Conservation (phyloP, 2,113 vertebrate genomes). For the Rattus rattus region DNA sequence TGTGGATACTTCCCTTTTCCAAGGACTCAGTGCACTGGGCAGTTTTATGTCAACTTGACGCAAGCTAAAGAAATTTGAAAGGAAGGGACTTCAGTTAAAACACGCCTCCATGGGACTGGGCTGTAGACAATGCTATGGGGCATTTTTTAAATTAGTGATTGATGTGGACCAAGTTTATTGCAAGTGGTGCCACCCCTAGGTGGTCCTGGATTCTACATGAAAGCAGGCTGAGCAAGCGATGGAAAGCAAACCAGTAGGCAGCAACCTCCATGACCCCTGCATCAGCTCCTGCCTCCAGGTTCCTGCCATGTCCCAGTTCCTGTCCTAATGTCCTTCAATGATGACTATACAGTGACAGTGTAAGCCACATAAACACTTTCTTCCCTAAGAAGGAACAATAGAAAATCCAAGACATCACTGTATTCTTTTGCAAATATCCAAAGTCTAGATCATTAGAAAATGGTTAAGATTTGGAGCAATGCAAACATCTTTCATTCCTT, state of each 20-base stretch:
- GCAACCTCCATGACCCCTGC: not conserved
- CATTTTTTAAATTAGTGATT: not conserved
- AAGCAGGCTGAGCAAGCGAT: not conserved
- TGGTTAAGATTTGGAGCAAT: not conserved
- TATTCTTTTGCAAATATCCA: not conserved
- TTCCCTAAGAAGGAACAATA: not conserved
- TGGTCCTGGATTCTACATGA: too few relatives aligned
- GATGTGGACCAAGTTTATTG: not conserved
- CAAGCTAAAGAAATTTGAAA: not conserved
- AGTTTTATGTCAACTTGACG: not conserved
- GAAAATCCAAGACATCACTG: not conserved
- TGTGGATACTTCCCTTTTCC: not conserved
- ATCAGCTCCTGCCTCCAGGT: not conserved
- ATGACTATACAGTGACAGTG: not conserved
- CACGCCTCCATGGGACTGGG: not conserved
- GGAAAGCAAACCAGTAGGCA: not conserved
- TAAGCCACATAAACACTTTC: not conserved
- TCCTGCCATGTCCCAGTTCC: not conserved
- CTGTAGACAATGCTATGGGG: not conserved
- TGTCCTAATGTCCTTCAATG: not conserved
- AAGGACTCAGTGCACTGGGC: not conserved
- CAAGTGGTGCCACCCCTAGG: not conserved
- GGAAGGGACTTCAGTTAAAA: not conserved
- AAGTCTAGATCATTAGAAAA: not conserved
- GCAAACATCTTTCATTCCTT: not conserved